Evolutionary conservation across 2,888 invertebrate species (phyloP).

Genomic region (Phortica okadai): DNA sequence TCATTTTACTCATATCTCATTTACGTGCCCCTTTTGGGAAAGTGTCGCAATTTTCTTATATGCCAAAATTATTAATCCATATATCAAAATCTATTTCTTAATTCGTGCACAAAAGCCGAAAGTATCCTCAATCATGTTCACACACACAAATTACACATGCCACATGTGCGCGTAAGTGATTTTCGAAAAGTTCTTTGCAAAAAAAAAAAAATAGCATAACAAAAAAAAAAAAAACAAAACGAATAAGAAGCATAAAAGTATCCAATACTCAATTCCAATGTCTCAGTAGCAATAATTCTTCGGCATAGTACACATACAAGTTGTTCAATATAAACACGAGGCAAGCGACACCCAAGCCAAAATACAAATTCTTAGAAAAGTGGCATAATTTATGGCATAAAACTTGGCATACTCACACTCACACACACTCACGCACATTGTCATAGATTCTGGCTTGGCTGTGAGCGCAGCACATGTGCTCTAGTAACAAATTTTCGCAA

Average conservation of each 20-base stretch:
- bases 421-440: background rate
- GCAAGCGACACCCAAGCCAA: background rate
- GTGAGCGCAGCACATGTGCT: conserved; percentile 50
- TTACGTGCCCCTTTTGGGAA: too few relatives aligned
- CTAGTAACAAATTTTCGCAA: conserved; percentile 62
- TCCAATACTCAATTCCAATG: background rate
- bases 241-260: background rate
- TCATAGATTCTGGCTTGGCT: conserved; percentile 1
- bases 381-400: conserved; percentile 64
- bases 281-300: conserved; percentile 17
- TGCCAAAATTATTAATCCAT: conserved; percentile 24
- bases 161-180: conserved; percentile 70
- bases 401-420: background rate
- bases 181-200: conserved; percentile 60
- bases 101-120: conserved; percentile 5
- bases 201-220: background rate
- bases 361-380: conserved; percentile 37
- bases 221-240: background rate
- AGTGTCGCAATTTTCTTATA: background rate
- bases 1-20: too few relatives aligned
- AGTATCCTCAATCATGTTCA: conserved; percentile 1
- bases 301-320: background rate
- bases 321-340: conserved; percentile 34
- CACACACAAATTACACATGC: conserved; percentile 32
- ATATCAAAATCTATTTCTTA: conserved; percentile 28